phyloP scores from a whole-genome alignment of 2,888 invertebrate species.

The Camptogramma bilineatum region DNA sequence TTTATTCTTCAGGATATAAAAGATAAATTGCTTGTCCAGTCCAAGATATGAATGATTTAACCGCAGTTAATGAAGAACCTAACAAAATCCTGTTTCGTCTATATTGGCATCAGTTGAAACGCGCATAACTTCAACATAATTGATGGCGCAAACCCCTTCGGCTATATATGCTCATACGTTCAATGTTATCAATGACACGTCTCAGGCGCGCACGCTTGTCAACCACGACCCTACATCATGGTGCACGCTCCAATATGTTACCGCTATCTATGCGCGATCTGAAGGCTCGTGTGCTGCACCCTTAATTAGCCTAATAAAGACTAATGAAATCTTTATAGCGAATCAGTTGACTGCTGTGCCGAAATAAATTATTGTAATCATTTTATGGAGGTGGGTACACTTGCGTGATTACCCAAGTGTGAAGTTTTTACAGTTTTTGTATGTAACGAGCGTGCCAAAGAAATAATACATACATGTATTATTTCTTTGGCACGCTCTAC shows the following conservation, averaged over 20 bases:
- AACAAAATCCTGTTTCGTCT: background rate
- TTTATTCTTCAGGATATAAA: background rate
- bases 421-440: too few relatives aligned
- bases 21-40: background rate
- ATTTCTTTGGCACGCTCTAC: too few relatives aligned
- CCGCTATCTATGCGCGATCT: slow-evolving; percentile 32
- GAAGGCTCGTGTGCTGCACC: slow-evolving; percentile 25
- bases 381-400: background rate
- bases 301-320: slow-evolving; percentile 34
- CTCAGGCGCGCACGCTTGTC: slow-evolving; percentile 21
- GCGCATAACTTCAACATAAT: background rate
- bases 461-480: too few relatives aligned
- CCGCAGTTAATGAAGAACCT: background rate
- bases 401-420: background rate
- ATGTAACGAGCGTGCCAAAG: too few relatives aligned
- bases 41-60: background rate
- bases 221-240: slow-evolving; percentile 23
- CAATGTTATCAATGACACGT: slow-evolving; percentile 33
- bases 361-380: background rate
- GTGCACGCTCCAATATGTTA: slow-evolving; percentile 33
- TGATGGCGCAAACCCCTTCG: background rate
- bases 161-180: slow-evolving; percentile 26
- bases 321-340: slow-evolving; percentile 17
- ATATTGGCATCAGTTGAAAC: background rate
- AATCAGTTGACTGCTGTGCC: background rate